Conservation (phyloP, 2,888 invertebrate genomes). For the Pseudococcus viburni region DNA sequence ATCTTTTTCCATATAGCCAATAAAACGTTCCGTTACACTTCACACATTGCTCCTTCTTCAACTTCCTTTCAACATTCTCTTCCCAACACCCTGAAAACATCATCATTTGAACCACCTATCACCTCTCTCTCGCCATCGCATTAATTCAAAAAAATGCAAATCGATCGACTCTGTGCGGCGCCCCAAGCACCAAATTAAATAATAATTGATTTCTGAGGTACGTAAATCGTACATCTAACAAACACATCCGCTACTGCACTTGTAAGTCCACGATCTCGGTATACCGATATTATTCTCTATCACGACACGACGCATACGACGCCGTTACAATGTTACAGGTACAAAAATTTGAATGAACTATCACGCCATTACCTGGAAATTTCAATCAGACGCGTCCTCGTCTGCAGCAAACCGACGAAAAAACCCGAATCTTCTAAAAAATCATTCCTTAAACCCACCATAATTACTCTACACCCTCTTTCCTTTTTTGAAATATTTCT, state of each 20-base stretch:
- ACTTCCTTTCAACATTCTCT: too few species aligned
- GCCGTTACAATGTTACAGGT: neutral
- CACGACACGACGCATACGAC: conserved; percentile 5
- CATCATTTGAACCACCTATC: too few species aligned
- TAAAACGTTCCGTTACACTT: too few species aligned
- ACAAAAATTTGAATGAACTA: conserved; percentile 31
- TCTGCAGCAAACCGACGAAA: conserved; percentile 19
- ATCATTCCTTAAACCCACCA: neutral
- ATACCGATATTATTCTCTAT: neutral
- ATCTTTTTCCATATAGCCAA: too few species aligned
- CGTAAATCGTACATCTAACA: neutral
- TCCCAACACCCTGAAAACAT: too few species aligned
- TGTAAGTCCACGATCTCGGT: neutral
- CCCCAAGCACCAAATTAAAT: neutral
- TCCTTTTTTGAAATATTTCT: neutral
- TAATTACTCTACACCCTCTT: conserved; percentile 29
- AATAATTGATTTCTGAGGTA: neutral
- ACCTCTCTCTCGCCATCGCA: too few species aligned
- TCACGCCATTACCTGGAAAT: conserved; percentile 47
- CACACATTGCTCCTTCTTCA: too few species aligned
- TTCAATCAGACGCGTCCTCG: conserved; percentile 21
- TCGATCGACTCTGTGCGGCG: neutral
- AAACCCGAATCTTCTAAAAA: neutral
- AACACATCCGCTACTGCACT: neutral
- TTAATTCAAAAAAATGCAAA: neutral